Evolutionary conservation across 2,888 invertebrate species (phyloP).

Genomic region (Brachylomia viminalis): DNA sequence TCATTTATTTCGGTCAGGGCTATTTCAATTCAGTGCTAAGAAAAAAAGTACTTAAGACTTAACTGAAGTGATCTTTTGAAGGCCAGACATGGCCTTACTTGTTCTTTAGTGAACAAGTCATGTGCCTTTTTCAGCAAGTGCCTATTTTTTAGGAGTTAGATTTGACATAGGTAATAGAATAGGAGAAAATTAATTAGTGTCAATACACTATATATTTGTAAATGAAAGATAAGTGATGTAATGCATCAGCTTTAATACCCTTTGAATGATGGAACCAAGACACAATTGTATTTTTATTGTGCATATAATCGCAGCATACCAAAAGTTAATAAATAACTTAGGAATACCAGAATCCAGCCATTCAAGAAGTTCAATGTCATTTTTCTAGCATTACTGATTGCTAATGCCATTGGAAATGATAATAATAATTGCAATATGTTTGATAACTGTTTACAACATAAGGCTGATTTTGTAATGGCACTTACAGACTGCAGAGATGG

Average conservation of each 20-base stretch:
- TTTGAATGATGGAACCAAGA: slow-evolving; percentile 4
- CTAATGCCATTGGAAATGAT: slow-evolving; percentile 34
- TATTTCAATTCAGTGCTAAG: slow-evolving; percentile 55
- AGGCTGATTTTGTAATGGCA: slow-evolving; percentile 10
- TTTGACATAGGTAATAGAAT: slow-evolving; percentile 51
- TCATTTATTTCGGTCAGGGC: slow-evolving; percentile 68
- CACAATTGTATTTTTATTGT: slow-evolving; percentile 18
- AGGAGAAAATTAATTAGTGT: slow-evolving; percentile 29
- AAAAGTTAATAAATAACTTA: slow-evolving; percentile 22
- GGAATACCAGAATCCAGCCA: slow-evolving; percentile 30
- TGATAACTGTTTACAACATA: slow-evolving; percentile 17
- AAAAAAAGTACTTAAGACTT: slow-evolving; percentile 63
- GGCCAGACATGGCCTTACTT: slow-evolving; percentile 44
- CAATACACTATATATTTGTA: slow-evolving; percentile 11
- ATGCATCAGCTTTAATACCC: not conserved
- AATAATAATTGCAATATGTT: slow-evolving; percentile 38
- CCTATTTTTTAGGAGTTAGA: slow-evolving; percentile 49
- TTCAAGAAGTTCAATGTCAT: slow-evolving; percentile 34
- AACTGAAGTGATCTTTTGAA: slow-evolving; percentile 59
- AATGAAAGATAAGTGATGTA: not conserved
- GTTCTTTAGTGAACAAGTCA: slow-evolving; percentile 53
- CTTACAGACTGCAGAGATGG: not conserved
- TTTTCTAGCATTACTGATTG: slow-evolving; percentile 49
- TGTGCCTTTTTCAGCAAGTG: slow-evolving; percentile 67
- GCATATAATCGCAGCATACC: slow-evolving; percentile 23